Evolutionary conservation across 2,888 invertebrate species (phyloP).

Genomic region (Digitonthophagus gazella): DNA sequence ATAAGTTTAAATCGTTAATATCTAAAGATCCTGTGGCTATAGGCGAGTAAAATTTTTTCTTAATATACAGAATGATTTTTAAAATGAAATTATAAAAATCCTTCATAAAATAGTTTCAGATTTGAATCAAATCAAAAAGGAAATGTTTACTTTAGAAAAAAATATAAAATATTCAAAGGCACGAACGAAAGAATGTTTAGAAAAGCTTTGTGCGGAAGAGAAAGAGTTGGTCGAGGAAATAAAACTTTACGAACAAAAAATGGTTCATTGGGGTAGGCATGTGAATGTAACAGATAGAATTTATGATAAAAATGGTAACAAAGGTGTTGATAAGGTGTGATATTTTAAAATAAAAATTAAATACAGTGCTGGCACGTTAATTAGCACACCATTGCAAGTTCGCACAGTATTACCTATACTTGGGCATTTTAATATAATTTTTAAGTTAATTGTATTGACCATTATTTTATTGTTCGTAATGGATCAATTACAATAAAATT

Average conservation of each 20-base stretch:
- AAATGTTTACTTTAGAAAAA: conserved; percentile 42
- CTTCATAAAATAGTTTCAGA: conserved; percentile 36
- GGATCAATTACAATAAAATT: too few relatives aligned
- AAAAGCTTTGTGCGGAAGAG: conserved; percentile 37
- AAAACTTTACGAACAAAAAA: conserved; percentile 38
- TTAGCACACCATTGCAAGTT: too few relatives aligned
- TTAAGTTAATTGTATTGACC: too few relatives aligned
- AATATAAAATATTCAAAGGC: conserved; percentile 39
- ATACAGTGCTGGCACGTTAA: too few relatives aligned
- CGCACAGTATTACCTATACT: too few relatives aligned
- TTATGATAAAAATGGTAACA: conserved; percentile 28
- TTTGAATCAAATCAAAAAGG: conserved; percentile 40
- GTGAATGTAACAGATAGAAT: conserved; percentile 23
- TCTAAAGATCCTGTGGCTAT: conserved; percentile 31
- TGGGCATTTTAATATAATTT: too few relatives aligned
- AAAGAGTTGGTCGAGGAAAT: conserved; percentile 39
- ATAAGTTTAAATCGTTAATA: conserved; percentile 33
- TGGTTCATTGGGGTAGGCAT: conserved; percentile 41
- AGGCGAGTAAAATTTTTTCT: conserved; percentile 28
- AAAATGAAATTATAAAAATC: not conserved
- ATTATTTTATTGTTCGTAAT: too few relatives aligned
- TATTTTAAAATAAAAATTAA: conserved; percentile 14
- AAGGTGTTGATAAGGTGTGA: conserved; percentile 34
- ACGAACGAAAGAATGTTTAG: conserved; percentile 33
- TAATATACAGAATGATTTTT: not conserved